Conservation (phyloP, 2,888 invertebrate genomes). For the Drosophila stalkeri region DNA sequence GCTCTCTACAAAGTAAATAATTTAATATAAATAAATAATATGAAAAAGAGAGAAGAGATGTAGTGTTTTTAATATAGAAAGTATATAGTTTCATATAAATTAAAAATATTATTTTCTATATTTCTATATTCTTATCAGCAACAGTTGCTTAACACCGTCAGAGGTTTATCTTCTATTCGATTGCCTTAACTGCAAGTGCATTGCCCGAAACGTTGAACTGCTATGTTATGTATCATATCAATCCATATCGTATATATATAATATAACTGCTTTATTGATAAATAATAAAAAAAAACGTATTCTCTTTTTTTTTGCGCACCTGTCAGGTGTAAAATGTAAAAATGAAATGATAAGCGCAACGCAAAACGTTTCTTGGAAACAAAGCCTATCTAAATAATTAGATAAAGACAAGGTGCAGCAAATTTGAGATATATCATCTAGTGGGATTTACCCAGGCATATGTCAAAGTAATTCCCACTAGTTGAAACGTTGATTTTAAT, state of each 20-base stretch:
- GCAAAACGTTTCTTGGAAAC: slow-evolving; percentile 9
- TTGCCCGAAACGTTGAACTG: not conserved
- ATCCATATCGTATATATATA: not conserved
- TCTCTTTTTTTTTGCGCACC: slow-evolving; percentile 17
- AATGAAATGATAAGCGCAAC: slow-evolving; percentile 25
- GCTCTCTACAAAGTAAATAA: not conserved
- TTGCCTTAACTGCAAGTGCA: not conserved
- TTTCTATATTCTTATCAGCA: not conserved
- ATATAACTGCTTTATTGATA: slow-evolving; percentile 18
- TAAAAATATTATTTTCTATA: too few relatives aligned
- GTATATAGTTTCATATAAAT: too few relatives aligned
- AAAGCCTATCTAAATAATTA: slow-evolving; percentile 19
- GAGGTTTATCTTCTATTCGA: not conserved
- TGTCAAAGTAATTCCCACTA: not conserved
- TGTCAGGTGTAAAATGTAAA: slow-evolving; percentile 37
- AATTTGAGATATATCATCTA: not conserved
- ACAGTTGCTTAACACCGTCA: not conserved
- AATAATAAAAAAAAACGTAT: slow-evolving; percentile 6
- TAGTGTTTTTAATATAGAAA: too few relatives aligned
- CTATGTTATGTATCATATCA: not conserved
- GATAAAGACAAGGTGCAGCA: not conserved
- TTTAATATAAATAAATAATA: not conserved
- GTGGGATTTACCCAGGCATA: not conserved
- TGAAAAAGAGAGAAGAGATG: too few relatives aligned
- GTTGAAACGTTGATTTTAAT: not conserved